phyloP scores from a whole-genome alignment of 1,140 invertebrate species.

The Oscheius sp. region DNA sequence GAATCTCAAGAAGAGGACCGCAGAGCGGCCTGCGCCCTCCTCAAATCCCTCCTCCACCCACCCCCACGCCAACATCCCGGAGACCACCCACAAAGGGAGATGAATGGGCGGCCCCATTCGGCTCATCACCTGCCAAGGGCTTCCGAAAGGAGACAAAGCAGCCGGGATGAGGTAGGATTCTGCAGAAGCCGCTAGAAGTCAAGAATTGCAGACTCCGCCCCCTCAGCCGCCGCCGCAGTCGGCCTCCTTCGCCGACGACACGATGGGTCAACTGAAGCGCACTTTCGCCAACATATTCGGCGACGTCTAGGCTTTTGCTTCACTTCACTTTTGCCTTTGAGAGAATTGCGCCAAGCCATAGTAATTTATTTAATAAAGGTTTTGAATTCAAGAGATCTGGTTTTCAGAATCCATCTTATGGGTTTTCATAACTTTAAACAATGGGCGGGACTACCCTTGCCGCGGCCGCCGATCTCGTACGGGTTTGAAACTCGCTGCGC shows the following conservation, averaged over 20 bases:
- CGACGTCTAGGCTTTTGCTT: conserved; percentile 17
- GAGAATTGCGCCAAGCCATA: too few species aligned
- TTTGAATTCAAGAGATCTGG: too few species aligned
- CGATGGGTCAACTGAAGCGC: conserved; percentile 36
- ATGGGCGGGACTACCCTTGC: too few species aligned
- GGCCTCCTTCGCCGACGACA: conserved; percentile 25
- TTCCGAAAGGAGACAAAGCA: conserved; percentile 6
- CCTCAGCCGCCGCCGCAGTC: neutral
- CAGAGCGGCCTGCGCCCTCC: neutral
- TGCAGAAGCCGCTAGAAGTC: neutral
- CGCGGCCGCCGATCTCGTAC: too few species aligned
- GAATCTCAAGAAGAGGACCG: conserved; percentile 37
- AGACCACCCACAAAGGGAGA: neutral
- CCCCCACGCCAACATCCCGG: neutral
- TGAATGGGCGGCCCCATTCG: neutral
- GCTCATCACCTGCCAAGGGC: neutral
- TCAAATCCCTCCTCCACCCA: neutral
- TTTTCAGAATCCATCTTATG: too few species aligned
- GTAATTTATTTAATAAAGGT: too few species aligned
- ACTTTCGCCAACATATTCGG: conserved; percentile 37
- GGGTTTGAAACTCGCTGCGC: too few species aligned
- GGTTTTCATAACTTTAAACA: too few species aligned
- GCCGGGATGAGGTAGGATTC: neutral
- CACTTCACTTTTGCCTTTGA: conserved; percentile 5
- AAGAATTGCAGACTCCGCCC: neutral